phyloP scores from a whole-genome alignment of 1,140 invertebrate genomes.

The Tetramorium alpestre region DNA sequence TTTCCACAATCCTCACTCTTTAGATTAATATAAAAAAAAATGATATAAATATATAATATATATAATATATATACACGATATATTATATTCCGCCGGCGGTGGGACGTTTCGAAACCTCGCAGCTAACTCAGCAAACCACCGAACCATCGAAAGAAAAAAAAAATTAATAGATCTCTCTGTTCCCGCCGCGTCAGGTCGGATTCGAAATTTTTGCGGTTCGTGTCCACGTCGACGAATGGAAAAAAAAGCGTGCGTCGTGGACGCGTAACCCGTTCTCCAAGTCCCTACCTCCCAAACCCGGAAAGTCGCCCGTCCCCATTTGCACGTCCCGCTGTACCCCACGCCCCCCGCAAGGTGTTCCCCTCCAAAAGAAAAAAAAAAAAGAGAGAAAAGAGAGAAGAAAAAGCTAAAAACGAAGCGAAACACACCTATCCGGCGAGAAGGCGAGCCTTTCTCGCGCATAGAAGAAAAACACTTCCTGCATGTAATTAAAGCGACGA shows the following conservation, averaged over 20 bases:
- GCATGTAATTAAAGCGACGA: constrained; percentile 76
- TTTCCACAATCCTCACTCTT: constrained; percentile 60
- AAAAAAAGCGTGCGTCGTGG: constrained; percentile 42
- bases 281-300: constrained; percentile 54
- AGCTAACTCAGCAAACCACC: constrained; percentile 73
- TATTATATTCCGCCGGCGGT: constrained; percentile 71
- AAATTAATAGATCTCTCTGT: constrained; percentile 67
- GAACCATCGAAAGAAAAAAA: constrained; percentile 67
- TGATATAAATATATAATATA: constrained; percentile 71
- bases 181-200: constrained; percentile 73
- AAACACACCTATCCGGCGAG: constrained; percentile 66
- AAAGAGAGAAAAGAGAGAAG: constrained; percentile 33
- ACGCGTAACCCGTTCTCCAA: constrained; percentile 66
- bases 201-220: constrained; percentile 73
- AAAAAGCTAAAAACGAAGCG: constrained; percentile 46
- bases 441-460: constrained; percentile 70
- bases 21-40: constrained; percentile 74
- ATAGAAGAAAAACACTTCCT: constrained; percentile 82
- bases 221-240: constrained; percentile 59
- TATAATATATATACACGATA: constrained; percentile 68
- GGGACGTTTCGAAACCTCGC: constrained; percentile 77
- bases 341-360: constrained; percentile 69
- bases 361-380: constrained; percentile 41
- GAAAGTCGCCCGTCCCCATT: constrained; percentile 65
- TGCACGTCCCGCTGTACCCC: constrained; percentile 65